These are phyloP conservation scores for Tokudaia tokunoshimensis DNA, from an alignment of 2,797 vertebrate species.

Conservation along the genomic window DNA sequence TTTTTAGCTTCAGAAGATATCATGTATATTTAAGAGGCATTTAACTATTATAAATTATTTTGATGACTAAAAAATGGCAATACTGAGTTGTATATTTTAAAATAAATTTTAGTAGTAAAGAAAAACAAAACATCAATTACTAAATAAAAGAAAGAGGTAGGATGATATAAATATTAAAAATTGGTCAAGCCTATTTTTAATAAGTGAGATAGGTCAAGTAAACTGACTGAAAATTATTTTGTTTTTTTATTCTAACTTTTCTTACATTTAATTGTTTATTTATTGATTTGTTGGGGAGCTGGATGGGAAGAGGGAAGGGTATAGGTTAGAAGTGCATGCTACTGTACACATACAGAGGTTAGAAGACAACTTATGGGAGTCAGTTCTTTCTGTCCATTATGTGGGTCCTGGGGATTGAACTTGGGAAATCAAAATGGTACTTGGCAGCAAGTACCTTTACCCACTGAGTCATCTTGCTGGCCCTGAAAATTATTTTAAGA, in stretches of 20 bases:
- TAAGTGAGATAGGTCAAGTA: background rate
- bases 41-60: too few relatives aligned
- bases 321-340: background rate
- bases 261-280: background rate
- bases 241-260: background rate
- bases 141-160: background rate
- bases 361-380: background rate
- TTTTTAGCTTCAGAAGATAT: too few relatives aligned
- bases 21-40: too few relatives aligned
- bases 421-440: too few relatives aligned
- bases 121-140: too few relatives aligned
- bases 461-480: background rate
- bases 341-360: background rate
- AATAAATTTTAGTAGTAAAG: too few relatives aligned
- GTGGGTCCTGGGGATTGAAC: background rate
- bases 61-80: too few relatives aligned
- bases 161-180: background rate
- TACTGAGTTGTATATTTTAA: too few relatives aligned
- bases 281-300: background rate
- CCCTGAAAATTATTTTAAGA: background rate
- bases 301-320: background rate
- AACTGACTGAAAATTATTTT: background rate
- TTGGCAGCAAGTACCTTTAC: background rate
- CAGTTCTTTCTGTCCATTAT: background rate
- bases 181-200: background rate